These are phyloP conservation scores for Ploceus nigricollis DNA, from an alignment of 2,113 vertebrate genomes.

Conservation along the genomic window DNA sequence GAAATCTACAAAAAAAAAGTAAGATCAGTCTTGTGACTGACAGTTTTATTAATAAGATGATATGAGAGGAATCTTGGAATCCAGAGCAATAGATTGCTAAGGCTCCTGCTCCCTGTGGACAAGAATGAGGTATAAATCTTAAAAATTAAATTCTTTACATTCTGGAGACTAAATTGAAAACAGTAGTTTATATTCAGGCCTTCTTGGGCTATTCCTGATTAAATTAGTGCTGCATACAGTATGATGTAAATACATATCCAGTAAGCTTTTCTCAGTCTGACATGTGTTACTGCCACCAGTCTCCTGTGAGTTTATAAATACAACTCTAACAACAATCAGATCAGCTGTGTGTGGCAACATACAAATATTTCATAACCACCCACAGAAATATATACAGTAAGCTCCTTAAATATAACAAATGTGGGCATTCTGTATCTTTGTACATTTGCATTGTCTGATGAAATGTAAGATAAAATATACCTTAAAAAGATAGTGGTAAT, in stretches of 20 bases:
- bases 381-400: neutral
- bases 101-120: constrained; percentile 34
- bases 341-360: neutral
- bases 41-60: constrained; percentile 6
- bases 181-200: neutral
- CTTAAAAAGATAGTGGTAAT: neutral
- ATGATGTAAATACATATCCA: neutral
- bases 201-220: neutral
- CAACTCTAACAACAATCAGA: neutral
- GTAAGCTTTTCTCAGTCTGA: neutral
- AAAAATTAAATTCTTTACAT: constrained; percentile 61
- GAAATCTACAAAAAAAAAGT: neutral
- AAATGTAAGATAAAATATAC: neutral
- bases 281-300: neutral
- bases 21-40: neutral
- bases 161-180: constrained; percentile 34
- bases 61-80: neutral
- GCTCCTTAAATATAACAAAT: neutral
- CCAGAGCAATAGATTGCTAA: neutral
- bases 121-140: neutral
- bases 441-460: neutral
- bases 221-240: neutral
- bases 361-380: neutral
- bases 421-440: neutral
- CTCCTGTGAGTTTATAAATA: neutral